These are phyloP conservation scores for Columba janthina DNA, from an alignment of 2,113 vertebrate species.

Conservation along the genomic window DNA sequence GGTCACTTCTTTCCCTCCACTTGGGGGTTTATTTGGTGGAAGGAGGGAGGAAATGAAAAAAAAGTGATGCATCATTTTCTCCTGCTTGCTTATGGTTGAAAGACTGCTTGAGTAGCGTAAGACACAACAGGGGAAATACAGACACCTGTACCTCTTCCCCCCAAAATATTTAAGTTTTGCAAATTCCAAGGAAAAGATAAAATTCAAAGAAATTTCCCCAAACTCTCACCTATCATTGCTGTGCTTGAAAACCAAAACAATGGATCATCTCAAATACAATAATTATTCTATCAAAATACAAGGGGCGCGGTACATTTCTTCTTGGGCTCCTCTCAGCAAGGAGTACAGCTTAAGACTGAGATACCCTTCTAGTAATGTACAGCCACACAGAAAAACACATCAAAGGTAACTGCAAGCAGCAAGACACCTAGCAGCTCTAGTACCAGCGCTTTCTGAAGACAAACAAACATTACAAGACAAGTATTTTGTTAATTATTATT, in stretches of 20 bases:
- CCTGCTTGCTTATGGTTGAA: not conserved
- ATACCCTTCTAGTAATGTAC: not conserved
- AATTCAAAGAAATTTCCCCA: not conserved
- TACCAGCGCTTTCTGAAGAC: not conserved
- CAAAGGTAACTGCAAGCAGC: not conserved
- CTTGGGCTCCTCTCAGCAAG: not conserved
- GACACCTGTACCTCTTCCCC: too few species aligned
- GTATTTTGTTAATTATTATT: constrained; percentile 4
- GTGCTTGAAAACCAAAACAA: not conserved
- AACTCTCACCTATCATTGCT: not conserved
- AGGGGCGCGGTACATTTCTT: not conserved
- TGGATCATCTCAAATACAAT: not conserved
- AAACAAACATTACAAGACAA: not conserved
- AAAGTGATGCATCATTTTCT: not conserved
- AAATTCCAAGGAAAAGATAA: not conserved
- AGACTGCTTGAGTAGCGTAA: not conserved
- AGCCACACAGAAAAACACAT: not conserved
- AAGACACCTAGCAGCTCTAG: not conserved
- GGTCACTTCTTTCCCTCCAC: not conserved
- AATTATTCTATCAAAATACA: not conserved
- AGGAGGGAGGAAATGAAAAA: not conserved
- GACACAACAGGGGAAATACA: not conserved
- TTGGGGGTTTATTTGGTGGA: not conserved
- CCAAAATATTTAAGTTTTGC: not conserved
- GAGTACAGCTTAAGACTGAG: not conserved